Percentiles rank a stretch among this genome's conserved stretches.
These are phyloP conservation scores for Pachymerium ferrugineum DNA, from an alignment of 2,888 invertebrate genomes.

Conservation along the genomic window DNA sequence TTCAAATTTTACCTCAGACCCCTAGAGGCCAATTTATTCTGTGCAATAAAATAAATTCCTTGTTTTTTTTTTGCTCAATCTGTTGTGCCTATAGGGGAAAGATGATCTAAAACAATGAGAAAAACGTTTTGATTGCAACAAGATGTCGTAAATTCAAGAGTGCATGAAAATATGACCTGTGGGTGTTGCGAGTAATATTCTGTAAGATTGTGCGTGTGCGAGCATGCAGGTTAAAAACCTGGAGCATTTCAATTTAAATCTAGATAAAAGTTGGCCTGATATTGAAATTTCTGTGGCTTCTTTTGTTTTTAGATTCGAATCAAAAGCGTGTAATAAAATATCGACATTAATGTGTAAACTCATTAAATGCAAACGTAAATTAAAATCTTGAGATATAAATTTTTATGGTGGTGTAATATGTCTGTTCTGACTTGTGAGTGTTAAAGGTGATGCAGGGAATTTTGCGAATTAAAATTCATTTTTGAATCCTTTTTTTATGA, in stretches of 20 bases:
- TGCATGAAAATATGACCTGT: conserved; percentile 9
- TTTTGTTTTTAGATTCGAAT: neutral
- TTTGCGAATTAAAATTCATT: too few species aligned
- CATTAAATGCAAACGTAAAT: neutral
- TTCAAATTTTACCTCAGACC: conserved; percentile 8
- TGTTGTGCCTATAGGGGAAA: conserved; percentile 5
- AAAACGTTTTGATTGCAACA: conserved; percentile 15
- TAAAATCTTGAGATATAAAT: neutral
- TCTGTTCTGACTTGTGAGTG: too few species aligned
- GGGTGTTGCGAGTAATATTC: conserved; percentile 11
- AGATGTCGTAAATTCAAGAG: conserved; percentile 5
- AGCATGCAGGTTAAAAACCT: conserved; percentile 2
- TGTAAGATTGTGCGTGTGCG: neutral
- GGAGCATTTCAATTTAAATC: conserved; percentile 14
- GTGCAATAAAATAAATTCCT: conserved; percentile 1
- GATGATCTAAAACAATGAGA: conserved; percentile 18
- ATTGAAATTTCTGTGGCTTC: neutral
- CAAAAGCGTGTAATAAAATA: neutral
- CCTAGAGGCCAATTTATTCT: conserved; percentile 17
- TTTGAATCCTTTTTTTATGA: too few species aligned
- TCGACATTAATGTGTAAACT: neutral
- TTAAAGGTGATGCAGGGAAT: too few species aligned
- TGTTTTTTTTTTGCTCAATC: neutral
- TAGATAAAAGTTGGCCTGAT: neutral
- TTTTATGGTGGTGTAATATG: too few species aligned